Conservation (phyloP, 2,797 vertebrate species). For the Kryptopterus vitreolus region DNA sequence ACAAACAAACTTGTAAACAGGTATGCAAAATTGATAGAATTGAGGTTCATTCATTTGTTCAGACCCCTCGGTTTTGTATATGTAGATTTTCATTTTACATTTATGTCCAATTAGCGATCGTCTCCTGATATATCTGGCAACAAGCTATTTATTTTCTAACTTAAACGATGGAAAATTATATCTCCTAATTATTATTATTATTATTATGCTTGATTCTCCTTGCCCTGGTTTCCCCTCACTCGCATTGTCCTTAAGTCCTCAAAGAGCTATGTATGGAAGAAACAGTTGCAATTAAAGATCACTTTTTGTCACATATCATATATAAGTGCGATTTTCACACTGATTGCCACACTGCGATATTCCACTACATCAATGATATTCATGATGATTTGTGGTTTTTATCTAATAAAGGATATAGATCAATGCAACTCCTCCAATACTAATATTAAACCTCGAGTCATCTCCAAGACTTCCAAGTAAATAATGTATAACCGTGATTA, state of each 20-base stretch:
- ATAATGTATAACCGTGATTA: constrained; percentile 59
- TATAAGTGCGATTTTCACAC: neutral
- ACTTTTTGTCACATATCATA: neutral
- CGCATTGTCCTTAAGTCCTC: neutral
- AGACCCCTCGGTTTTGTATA: neutral
- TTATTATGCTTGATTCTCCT: neutral
- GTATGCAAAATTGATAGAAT: neutral
- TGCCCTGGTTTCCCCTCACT: neutral
- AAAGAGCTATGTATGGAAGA: neutral
- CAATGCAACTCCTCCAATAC: constrained; percentile 56
- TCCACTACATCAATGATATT: constrained; percentile 65
- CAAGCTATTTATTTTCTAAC: too few relatives aligned
- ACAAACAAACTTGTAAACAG: constrained; percentile 8
- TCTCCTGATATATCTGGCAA: too few relatives aligned
- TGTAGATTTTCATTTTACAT: too few relatives aligned
- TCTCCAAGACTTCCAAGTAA: constrained; percentile 61
- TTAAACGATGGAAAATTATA: too few relatives aligned
- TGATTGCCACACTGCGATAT: constrained; percentile 76
- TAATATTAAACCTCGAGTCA: constrained; percentile 56
- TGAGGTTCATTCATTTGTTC: neutral
- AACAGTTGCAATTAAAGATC: neutral
- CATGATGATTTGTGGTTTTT: constrained; percentile 21
- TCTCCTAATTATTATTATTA: too few relatives aligned
- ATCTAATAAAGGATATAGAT: constrained; percentile 49
- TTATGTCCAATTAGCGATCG: too few relatives aligned